Base-by-base conservation (phyloP, 2,113 vertebrate genomes). In the Maccullochella peelii region DNA sequence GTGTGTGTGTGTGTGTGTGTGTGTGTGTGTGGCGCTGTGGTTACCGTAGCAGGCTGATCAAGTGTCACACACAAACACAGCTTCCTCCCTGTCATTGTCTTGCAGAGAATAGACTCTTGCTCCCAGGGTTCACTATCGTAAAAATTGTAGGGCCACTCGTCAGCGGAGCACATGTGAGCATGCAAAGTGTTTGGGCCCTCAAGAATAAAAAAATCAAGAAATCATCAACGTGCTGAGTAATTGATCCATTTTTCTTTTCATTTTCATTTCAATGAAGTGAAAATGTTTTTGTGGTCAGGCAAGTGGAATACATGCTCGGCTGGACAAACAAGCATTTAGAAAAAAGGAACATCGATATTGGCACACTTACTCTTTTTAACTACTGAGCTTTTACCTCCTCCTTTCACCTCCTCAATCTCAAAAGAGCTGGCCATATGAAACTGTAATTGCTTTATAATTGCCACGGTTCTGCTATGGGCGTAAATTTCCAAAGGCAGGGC, bases 391-490 rank as follows among this genome's bases (percentile, higher is more conserved):
- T 82, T 72, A 77, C 82, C 72, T 80, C 83, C 79, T 85, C 50
- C 69, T 70, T 78, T 70, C 71, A 74, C 67, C 54, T 84, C 61
- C 80, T 73, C 79, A 81, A 20, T 86, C 75, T 85, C 50, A 61
- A 84, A 87, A 86, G 83, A 88, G 77, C 6, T 8, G 47, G 85
- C 77, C 69, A 88, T 82, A 78, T 93, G 87, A 94, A 92, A 90
- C 89, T 85, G 90, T 94, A 93, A 94, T 94, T 90, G 90, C 90
- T 90, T 88, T 73, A 92, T 93, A 94, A 95, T 93, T 94, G 88
- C 88, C 69, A 83, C 27, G 21, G 73, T 83, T 88, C 83, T 89
- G 86, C 78, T 69, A 63, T 68, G 86, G 81, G 85, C 80, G 65
- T 65, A 85, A 3, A 74, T 89, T 85, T 91, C 84, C 84, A 89